These are phyloP conservation scores for Melanchra persicariae DNA, from an alignment of 2,888 invertebrate species.

Conservation along the genomic window DNA sequence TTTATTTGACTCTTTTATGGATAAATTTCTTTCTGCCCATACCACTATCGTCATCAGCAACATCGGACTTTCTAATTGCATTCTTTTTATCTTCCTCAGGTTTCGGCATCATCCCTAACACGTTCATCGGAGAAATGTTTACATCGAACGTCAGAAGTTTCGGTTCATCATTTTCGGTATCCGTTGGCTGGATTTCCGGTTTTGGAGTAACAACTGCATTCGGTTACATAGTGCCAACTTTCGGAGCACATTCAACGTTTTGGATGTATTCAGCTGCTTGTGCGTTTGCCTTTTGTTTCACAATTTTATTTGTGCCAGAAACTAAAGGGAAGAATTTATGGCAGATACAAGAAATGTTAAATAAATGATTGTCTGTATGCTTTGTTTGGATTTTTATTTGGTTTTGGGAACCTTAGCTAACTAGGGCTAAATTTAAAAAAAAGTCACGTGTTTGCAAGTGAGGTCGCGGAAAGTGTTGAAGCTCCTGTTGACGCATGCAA, in stretches of 20 bases:
- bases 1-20: no score
- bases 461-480: no score
- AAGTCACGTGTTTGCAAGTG: no score
- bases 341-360: constrained; percentile 69
- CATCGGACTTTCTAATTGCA: not conserved
- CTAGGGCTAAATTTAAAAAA: no score
- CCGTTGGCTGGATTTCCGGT: constrained; percentile 67
- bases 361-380: not conserved
- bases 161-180: constrained; percentile 63
- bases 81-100: constrained; percentile 58
- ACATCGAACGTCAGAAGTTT: constrained; percentile 67
- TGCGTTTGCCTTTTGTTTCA: constrained; percentile 63
- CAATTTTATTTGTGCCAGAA: constrained; percentile 69
- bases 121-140: constrained; percentile 75
- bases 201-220: constrained; percentile 66
- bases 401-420: no score
- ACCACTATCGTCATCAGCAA: no score
- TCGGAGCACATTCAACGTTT: constrained; percentile 52
- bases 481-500: no score
- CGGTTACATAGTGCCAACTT: constrained; percentile 14
- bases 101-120: constrained; percentile 73
- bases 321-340: constrained; percentile 71
- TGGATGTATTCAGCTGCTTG: constrained; percentile 67
- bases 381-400: no score
- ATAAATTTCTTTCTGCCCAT: no score